Conservation (phyloP, 2,113 vertebrate genomes). For the Chaetorhynchus papuensis region DNA sequence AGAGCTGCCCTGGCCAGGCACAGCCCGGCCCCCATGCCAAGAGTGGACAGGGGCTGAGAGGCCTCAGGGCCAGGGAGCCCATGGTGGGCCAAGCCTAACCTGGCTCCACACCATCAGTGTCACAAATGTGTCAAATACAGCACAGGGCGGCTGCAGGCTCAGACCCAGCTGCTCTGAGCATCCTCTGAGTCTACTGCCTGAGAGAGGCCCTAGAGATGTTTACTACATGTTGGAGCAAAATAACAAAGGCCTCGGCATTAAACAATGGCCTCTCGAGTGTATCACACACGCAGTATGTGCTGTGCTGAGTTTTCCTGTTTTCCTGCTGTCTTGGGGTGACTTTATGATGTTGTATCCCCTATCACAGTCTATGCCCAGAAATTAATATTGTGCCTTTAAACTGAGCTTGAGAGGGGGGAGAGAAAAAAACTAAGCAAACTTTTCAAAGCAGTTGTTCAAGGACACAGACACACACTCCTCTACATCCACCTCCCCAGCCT, state of each 20-base stretch:
- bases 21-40: background rate
- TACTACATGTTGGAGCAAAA: background rate
- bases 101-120: background rate
- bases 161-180: background rate
- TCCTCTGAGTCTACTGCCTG: background rate
- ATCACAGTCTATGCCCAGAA: too few species aligned
- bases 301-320: background rate
- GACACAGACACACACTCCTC: too few species aligned
- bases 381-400: too few species aligned
- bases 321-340: background rate
- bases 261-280: background rate
- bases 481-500: background rate
- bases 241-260: background rate
- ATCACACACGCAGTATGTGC: fast-evolving
- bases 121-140: background rate
- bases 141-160: background rate
- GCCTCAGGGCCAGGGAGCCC: background rate
- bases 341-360: too few species aligned
- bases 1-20: background rate
- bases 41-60: background rate
- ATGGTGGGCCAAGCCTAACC: background rate
- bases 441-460: too few species aligned
- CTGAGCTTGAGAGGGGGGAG: too few species aligned
- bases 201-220: fast-evolving
- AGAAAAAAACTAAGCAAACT: too few species aligned